A percentile compares a stretch with the other conserved stretches of the same genome.
These are phyloP conservation scores for Drosophila nannoptera DNA, from an alignment of 1,140 invertebrate species.

Conservation along the genomic window DNA sequence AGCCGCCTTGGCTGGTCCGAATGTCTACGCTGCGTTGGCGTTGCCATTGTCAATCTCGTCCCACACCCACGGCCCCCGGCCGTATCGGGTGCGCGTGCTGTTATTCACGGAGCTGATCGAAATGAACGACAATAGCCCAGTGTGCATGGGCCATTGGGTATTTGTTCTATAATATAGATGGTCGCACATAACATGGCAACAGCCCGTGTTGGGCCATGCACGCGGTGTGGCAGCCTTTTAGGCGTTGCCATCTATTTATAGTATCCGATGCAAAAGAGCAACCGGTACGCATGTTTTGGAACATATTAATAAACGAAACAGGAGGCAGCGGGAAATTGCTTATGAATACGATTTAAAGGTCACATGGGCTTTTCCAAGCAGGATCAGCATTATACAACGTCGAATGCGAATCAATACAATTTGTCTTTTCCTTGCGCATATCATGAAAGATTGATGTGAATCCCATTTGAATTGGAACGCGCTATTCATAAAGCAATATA, in stretches of 20 bases:
- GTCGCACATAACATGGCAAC: conserved; percentile 2
- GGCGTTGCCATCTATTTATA: conserved; percentile 32
- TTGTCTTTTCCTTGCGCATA: no score
- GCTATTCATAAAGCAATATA: no score
- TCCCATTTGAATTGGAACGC: no score
- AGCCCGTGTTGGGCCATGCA: conserved; percentile 1
- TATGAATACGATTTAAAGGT: no score
- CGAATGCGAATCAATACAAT: no score
- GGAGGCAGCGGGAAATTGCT: no score
- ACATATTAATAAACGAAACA: background rate
- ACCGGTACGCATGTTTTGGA: background rate
- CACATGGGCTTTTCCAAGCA: no score
- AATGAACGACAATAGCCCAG: background rate
- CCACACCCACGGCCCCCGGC: no score
- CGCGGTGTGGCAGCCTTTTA: conserved; percentile 32
- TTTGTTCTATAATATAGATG: conserved; percentile 2
- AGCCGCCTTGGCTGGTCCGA: background rate
- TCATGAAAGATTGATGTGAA: no score
- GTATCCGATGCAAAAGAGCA: background rate
- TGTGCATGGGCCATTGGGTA: background rate
- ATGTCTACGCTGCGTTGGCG: background rate
- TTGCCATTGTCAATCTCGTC: no score
- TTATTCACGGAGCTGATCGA: background rate
- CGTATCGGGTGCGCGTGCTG: background rate
- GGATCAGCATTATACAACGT: no score